A percentile compares a stretch with the other conserved stretches of the same genome.
Evolutionary conservation across 2,113 vertebrate species (phyloP).

Genomic region (Strigops habroptila): DNA sequence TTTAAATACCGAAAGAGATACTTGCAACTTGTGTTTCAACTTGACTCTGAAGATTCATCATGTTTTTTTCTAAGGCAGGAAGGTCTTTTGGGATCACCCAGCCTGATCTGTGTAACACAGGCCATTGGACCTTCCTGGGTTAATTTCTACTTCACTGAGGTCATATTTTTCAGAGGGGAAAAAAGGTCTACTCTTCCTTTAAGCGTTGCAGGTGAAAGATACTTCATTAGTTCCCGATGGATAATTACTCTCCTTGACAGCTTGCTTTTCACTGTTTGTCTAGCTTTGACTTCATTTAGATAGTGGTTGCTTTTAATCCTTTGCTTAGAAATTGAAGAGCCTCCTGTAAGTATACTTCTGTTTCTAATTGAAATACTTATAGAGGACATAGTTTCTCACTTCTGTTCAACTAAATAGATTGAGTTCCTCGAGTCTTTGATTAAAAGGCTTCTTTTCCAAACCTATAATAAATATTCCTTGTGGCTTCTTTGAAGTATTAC

Average conservation of each 20-base stretch:
- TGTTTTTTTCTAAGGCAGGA: neutral
- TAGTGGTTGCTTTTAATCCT: neutral
- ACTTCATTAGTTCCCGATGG: neutral
- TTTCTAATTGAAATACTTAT: neutral
- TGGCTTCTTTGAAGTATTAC: neutral
- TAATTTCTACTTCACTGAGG: neutral
- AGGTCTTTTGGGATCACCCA: neutral
- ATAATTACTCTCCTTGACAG: neutral
- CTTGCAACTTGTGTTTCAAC: neutral
- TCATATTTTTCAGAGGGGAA: neutral
- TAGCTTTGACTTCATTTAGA: neutral
- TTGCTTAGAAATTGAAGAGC: neutral
- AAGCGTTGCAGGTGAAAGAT: neutral
- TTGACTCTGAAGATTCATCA: neutral
- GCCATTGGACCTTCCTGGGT: neutral
- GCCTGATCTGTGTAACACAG: neutral
- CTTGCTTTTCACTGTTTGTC: neutral
- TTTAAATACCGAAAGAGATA: neutral
- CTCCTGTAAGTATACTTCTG: neutral
- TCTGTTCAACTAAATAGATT: neutral
- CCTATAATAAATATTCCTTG: neutral
- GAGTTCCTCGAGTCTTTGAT: neutral
- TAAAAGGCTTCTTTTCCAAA: neutral
- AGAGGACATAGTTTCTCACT: neutral
- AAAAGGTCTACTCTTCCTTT: neutral